Base-by-base conservation (phyloP, 2,113 vertebrate genomes). In the Genyomyrus donnyi region DNA sequence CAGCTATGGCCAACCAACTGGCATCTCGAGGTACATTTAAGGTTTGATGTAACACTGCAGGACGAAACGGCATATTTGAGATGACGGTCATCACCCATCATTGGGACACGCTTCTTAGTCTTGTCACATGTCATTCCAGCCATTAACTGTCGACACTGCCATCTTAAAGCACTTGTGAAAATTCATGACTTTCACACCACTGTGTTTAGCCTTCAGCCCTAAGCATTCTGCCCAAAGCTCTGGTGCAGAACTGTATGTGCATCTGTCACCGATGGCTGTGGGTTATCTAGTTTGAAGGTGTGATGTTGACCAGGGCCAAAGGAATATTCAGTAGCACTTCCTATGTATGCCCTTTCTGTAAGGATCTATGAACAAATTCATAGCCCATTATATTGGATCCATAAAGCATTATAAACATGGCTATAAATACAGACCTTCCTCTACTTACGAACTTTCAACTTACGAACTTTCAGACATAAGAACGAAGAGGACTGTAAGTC, bases 1-100 rank as follows among this genome's bases (percentile, higher is more conserved):
- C 84, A 85, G 84, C 45, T n/a, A n/a, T 86, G 84, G 10, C 84
- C n/a, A 48, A 49, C 46, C 84, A 86, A 50, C 13, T 86, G 84
- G 84, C 24, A 27, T 50, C 84, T 86, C 48, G 13, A 13, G 48
- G 48, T 50, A n/a, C 24, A 85, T 85, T 42, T 85, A 49, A 39
- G 84, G 84, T 85, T 48, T 46, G 46, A 8, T 24, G 24, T 45
- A n/a, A n/a, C 8, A 15, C 84, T 85, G 21, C 84, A 48, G n/a
- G 19, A n/a, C 5, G 46, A 50, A 17, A 15, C 4, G 5, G 84
- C 84, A 48, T n/a, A 46, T n/a, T 49, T 11, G 21, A 11, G 24
- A n/a, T n/a, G 9, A 50, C 3, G 45, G 2, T 49, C 83, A 49
- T 48, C 45, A 85, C 9, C 19, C 45, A n/a, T 48, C 13, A 21